Evolutionary conservation across 1,140 invertebrate genomes (phyloP), one percentile per base, ranked within the genome.

Genomic region (Atopsyche davidsoni): DNA sequence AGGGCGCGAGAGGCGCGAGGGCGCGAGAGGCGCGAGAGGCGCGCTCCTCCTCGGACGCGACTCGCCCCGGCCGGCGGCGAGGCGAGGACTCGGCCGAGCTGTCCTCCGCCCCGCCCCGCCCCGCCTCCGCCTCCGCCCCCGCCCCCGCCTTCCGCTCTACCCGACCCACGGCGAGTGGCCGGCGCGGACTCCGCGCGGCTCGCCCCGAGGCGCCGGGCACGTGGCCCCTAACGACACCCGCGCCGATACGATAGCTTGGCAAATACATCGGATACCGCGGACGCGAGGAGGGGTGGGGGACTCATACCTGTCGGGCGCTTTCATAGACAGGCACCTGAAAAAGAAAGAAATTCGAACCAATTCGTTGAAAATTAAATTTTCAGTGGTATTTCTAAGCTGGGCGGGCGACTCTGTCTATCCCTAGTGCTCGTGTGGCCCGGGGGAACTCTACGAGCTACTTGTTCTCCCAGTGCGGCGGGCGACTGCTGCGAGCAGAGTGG

Each of bases 281-380:
- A 67, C 65, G 67, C 62, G 60, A 58, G 53, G 61, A 57, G 64
- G 67, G 58, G 62, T 58, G 64, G 65, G 58, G 63, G 66, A 67
- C 69, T 66, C 70, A 74, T 79, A 79, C 77, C 77, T 79, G 72
- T 79, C 77, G 69, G 77, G 77, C 75, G 77, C 77, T 76, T 79
- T 79, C 75, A 79, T 78, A 75, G 77, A 79, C 77, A 79, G 76
- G 76, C 77, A 79, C 77, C 77, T 79, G 77, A 75, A 79, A 79
- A 79, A 76, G 70, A 75, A 75, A 75, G 69, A 70, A 73, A 74
- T 68, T 70, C 72, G 65, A 70, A 72, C 72, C 72, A 74, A 73
- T 72, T 74, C 70, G 68, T 74, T 53, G 51, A 58, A 58, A 46
- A 41, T 53, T 51, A 38, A 58, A 50, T 49, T 53, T 58, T 49